Base-by-base conservation (phyloP, 1,140 invertebrate genomes). In the Mylabris phalerata region DNA sequence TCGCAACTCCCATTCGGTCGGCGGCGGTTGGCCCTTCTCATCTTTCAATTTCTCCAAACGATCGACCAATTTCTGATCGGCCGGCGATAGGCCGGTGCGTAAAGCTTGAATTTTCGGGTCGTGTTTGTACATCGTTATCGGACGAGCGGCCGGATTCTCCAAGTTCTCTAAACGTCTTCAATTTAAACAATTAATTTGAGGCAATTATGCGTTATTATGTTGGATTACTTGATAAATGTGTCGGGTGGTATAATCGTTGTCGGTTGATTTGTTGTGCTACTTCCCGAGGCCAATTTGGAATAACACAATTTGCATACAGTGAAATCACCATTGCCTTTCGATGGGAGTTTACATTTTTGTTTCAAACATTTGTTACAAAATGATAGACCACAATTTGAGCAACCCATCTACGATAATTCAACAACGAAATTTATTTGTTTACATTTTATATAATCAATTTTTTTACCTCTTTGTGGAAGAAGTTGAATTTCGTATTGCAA, bases 291-390 rank as follows among this genome's bases (percentile, higher is more conserved):
- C 44, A 72, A 46, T 62, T 70, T 71, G 4, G 51, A 48, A 63
- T 59, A 73, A 60, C 73, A 74, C 25, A 59, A 59, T 71, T 68
- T 65, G 79, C 74, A 69, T 72, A 80, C 64, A 78, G 71, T 68
- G 75, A 77, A 57, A 79, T 71, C 55, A 75, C 45, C 57, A 48
- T 45, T 11, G 3, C 70, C 70, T 66, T 72, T 42, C 71, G n/a
- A 58, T 65, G 70, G 67, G 24, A 74, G 64, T 59, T 61, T 67
- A 55, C 62, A 70, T 67, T 74, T 74, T 64, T 73, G 71, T 55
- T 73, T 79, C 43, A 85, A 70, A 70, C 83, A 85, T 70, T 82
- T 84, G 60, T 75, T 77, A 66, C 83, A 85, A 64, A 80, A 84
- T 60, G 81, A 82, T 66, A 83, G 80, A 25, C 82, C 82, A 71